Evolutionary conservation across 2,797 vertebrate genomes (phyloP).

Genomic region (Craterocephalus amniculus): DNA sequence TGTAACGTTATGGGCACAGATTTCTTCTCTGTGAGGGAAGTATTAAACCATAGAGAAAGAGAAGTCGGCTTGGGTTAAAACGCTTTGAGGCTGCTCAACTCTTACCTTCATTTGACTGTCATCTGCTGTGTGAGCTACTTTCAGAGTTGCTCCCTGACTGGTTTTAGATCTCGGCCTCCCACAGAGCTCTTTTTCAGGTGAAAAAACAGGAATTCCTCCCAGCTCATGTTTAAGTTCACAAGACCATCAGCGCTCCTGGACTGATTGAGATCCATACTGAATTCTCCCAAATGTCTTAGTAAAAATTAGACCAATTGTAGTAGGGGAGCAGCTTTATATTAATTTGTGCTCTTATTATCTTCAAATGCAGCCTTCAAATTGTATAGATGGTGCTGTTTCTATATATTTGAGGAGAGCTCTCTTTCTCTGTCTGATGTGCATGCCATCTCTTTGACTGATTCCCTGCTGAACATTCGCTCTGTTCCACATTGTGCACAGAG

Average conservation of each 20-base stretch:
- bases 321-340: conserved; percentile 34
- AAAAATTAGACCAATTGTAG: conserved; percentile 32
- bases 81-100: conserved; percentile 27
- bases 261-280: conserved; percentile 33
- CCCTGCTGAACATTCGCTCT: conserved; percentile 71
- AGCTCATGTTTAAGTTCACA: conserved; percentile 47
- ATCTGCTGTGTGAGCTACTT: conserved; percentile 42
- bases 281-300: conserved; percentile 46
- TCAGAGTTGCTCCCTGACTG: conserved; percentile 35
- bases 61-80: conserved; percentile 24
- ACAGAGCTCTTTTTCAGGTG: conserved; percentile 41
- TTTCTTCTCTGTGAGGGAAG: conserved; percentile 4
- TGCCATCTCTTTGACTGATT: conserved; percentile 70
- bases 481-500: conserved; percentile 70
- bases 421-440: conserved; percentile 59
- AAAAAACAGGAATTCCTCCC: conserved; percentile 50
- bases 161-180: conserved; percentile 53
- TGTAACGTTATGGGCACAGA: not conserved
- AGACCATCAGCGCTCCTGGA: conserved; percentile 24
- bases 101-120: conserved; percentile 49
- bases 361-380: conserved; percentile 57
- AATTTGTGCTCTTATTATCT: conserved; percentile 65
- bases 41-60: conserved; percentile 15
- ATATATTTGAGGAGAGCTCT: conserved; percentile 58
- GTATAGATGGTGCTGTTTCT: conserved; percentile 59